Percentiles rank a stretch among this genome's conserved stretches.
phyloP scores from a whole-genome alignment of 2,113 vertebrate genomes.

The Halichoeres trimaculatus region DNA sequence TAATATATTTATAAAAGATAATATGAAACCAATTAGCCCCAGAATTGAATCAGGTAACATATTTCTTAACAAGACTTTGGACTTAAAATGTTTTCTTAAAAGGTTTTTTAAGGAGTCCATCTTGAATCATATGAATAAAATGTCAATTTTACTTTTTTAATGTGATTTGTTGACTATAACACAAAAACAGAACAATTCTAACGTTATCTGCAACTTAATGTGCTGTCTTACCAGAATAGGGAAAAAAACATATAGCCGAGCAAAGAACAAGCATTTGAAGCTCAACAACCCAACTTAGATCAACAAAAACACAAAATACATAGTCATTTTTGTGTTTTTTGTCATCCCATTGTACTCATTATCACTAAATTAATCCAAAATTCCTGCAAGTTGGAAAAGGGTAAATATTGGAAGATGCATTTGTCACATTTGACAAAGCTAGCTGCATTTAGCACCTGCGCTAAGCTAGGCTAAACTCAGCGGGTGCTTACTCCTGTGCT shows the following conservation, averaged over 20 bases:
- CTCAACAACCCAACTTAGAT: background rate
- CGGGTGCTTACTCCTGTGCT: background rate
- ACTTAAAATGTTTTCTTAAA: too few relatives aligned
- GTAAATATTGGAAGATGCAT: background rate
- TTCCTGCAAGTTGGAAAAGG: background rate
- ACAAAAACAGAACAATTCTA: conserved; percentile 1
- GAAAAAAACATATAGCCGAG: background rate
- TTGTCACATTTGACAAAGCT: background rate
- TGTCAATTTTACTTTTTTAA: conserved; percentile 9
- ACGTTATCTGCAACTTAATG: conserved; percentile 9
- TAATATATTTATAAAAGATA: too few relatives aligned
- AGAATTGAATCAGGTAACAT: too few relatives aligned
- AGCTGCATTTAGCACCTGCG: too few relatives aligned
- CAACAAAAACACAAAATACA: background rate
- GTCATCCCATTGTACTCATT: background rate
- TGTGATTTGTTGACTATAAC: conserved; percentile 14
- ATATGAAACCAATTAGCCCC: too few relatives aligned
- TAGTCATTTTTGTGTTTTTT: too few relatives aligned
- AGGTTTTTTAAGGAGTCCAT: too few relatives aligned
- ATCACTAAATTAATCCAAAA: background rate
- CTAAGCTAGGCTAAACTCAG: conserved; percentile 10
- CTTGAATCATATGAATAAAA: too few relatives aligned
- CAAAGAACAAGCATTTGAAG: background rate
- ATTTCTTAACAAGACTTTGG: too few relatives aligned
- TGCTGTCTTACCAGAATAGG: background rate